Conservation (phyloP, 2,113 vertebrate genomes). For the Lepus americanus region DNA sequence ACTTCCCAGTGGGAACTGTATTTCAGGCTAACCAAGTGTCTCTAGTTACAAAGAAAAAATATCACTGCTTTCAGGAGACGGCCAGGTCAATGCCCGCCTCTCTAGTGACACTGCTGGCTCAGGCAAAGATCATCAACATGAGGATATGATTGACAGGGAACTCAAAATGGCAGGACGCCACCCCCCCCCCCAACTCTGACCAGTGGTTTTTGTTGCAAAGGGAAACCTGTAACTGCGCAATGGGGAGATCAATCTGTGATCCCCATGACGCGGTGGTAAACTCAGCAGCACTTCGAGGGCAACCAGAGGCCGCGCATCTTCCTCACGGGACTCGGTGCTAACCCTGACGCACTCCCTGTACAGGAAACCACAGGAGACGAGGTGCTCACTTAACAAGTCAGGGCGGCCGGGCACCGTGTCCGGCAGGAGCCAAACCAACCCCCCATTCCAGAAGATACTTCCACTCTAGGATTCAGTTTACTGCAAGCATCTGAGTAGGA, state of each 20-base stretch:
- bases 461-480: background rate
- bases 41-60: background rate
- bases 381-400: background rate
- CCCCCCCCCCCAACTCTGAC: background rate
- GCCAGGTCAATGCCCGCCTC: background rate
- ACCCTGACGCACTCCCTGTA: background rate
- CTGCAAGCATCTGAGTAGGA: background rate
- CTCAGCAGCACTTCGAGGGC: background rate
- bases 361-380: background rate
- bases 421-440: background rate
- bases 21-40: background rate
- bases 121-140: background rate
- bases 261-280: too few species aligned
- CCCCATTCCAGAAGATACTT: background rate
- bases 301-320: rapidly evolving
- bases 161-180: rapidly evolving
- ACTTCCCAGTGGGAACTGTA: background rate
- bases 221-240: rapidly evolving
- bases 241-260: background rate
- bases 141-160: background rate
- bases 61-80: background rate
- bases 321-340: background rate
- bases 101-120: background rate
- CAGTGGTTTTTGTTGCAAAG: background rate
- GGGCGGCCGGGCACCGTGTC: background rate